Base-by-base conservation (phyloP, 2,888 invertebrate genomes). In the Blastobasis adustella region DNA sequence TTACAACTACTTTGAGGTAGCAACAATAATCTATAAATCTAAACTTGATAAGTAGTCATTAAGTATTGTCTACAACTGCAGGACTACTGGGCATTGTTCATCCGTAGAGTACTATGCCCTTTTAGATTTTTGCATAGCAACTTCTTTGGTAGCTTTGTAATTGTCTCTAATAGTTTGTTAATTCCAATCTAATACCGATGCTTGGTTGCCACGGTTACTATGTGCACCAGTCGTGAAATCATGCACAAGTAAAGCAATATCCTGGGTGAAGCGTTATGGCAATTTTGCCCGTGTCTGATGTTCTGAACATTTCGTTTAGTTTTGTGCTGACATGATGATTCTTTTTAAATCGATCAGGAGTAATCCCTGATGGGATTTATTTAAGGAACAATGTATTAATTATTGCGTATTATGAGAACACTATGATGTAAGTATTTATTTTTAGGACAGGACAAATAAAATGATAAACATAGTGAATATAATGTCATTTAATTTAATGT, bases 221-320 rank as follows among this genome's bases (percentile, higher is more conserved):
- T 46, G 50, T 46, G 50, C 50, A 50, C 42, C 42, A 46, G 46
- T 50, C 50, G 46, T 50, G 38, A 46, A 45, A 38, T 46, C 50
- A 46, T 50, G 50, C 50, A 50, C 50, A 50, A 37, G 45, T 40
- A 50, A 50, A 50, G 50, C 50, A 41, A 10, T 50, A 23, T 23
- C 23, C 42, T 9, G 41, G 23, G 37, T 45, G n/a, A 50, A 50
- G 50, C 46, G 23, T 46, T 50, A 37, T 46, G 23, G 23, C 23
- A 23, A 37, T 46, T 37, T 37, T 7, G n/a, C 37, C 10, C 37
- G 46, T 46, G 37, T 37, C 46, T 37, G 37, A 10, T 37, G 7
- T 43, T 43, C 23, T 23, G 23, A 23, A 23, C n/a, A 23, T 23
- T 23, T 23, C 23, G 3, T 23, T 23, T 23, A 23, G 23, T 23